Conservation (phyloP, 2,113 vertebrate genomes). For the Rhinolophus sinicus region DNA sequence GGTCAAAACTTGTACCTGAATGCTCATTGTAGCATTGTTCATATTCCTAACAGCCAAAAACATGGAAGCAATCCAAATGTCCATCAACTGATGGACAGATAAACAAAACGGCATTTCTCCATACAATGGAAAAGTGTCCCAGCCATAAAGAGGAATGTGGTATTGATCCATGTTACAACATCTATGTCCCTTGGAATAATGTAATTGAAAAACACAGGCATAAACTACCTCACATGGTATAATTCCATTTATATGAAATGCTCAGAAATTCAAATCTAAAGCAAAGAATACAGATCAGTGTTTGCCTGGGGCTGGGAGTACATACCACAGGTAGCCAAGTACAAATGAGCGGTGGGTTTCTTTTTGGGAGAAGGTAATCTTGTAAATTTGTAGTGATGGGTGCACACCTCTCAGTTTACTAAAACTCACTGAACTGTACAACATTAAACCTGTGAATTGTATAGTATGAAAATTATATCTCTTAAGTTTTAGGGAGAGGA, state of each 20-base stretch:
- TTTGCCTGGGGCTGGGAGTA: not conserved
- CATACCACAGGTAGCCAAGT: not conserved
- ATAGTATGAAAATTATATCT: not conserved
- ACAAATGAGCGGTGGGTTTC: not conserved
- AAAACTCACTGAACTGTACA: not conserved
- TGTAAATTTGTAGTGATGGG: not conserved
- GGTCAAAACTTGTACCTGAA: not conserved
- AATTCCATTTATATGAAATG: not conserved
- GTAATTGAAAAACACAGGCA: not conserved
- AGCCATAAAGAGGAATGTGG: not conserved
- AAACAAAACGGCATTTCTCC: not conserved
- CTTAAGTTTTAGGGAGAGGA: not conserved
- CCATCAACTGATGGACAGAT: not conserved
- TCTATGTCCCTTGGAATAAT: not conserved
- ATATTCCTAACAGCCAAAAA: not conserved
- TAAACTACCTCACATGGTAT: not conserved
- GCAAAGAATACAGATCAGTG: not conserved
- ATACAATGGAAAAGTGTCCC: not conserved
- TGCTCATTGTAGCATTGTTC: not conserved
- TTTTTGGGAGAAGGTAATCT: not conserved
- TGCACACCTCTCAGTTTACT: not conserved
- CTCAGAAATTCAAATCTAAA: not conserved
- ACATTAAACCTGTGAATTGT: not conserved
- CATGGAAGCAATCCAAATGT: not conserved
- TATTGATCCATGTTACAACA: not conserved